phyloP scores from a whole-genome alignment of 1,140 invertebrate species.

The Drosophila arawakana region DNA sequence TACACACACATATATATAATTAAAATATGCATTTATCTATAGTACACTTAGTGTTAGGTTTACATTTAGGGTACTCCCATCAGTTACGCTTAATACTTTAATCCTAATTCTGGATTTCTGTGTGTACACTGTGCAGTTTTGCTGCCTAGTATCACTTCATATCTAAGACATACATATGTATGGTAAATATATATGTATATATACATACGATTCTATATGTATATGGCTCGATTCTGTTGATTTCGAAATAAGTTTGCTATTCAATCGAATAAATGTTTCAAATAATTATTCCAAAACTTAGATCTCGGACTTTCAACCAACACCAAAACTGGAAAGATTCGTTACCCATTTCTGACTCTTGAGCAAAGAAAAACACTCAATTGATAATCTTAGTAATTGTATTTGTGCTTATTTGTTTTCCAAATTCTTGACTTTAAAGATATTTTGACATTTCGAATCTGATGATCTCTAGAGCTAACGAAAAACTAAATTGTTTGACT shows the following conservation, averaged over 20 bases:
- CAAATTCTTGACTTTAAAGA: slow-evolving; percentile 38
- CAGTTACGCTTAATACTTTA: slow-evolving; percentile 62
- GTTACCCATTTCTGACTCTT: slow-evolving; percentile 51
- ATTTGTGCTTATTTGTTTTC: slow-evolving; percentile 46
- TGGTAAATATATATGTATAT: not conserved
- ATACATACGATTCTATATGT: not conserved
- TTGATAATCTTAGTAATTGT: slow-evolving; percentile 15
- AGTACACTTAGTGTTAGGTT: slow-evolving; percentile 60
- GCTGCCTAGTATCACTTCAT: slow-evolving; percentile 12
- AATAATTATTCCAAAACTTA: not conserved
- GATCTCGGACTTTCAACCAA: slow-evolving; percentile 18
- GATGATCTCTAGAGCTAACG: slow-evolving; percentile 61
- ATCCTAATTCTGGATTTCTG: slow-evolving; percentile 49
- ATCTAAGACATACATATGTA: not conserved
- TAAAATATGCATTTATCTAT: slow-evolving; percentile 19
- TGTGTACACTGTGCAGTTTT: slow-evolving; percentile 41
- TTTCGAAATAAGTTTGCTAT: slow-evolving; percentile 50
- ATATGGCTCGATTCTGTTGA: slow-evolving; percentile 30
- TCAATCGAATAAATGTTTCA: slow-evolving; percentile 63
- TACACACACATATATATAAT: slow-evolving; percentile 1
- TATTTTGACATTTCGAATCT: slow-evolving; percentile 33
- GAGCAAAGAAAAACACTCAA: slow-evolving; percentile 40
- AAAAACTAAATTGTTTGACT: slow-evolving; percentile 21
- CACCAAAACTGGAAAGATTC: slow-evolving; percentile 23
- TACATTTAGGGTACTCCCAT: slow-evolving; percentile 33